Base-by-base conservation (phyloP, 1,140 invertebrate genomes). In the Megalopta genalis region DNA sequence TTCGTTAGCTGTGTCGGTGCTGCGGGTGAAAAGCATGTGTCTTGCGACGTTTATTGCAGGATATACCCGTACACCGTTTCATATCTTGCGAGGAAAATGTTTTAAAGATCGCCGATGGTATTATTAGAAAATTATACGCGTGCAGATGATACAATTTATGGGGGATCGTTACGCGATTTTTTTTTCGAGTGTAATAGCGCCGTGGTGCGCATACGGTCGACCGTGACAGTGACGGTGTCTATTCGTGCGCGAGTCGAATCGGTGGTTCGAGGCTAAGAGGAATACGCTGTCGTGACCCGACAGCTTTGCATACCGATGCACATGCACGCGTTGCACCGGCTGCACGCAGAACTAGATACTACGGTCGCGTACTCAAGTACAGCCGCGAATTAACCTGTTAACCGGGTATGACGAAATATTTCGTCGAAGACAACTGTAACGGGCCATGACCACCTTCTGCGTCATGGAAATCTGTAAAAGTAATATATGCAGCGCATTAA, bases 251-350 rank as follows among this genome's bases (percentile, higher is more conserved):
- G 63, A 75, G 64, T 81, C 66, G 66, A 42, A 83, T 87, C 81
- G 81, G 59, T 59, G 60, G 80, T 78, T 77, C 46, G 63, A 64
- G 54, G 76, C 75, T 77, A 66, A 60, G 62, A 76, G 62, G 66
- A 74, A 74, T 65, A 65, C 65, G 74, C 81, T 79, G 79, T 80
- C 84, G 86, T 86, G 86, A 86, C 86, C 84, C 78, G 81, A 84
- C 82, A 87, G 76, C 69, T 84, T 81, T 80, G 82, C 84, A 84
- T 81, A 75, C 78, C 67, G 27, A 75, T 80, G 81, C 67, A 73
- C 32, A 64, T 72, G 67, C 49, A 70, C 39, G n/a, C n/a, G 72
- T 69, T 68, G 66, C 70, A 32, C 59, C 42, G 72, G 57, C 64
- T 25, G 42, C 84, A 72, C 60, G 74, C 71, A 57, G 23, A 69